Evolutionary conservation across 2,797 vertebrate genomes (phyloP), one percentile per base, ranked within the genome.

Genomic region (Notolepis coatsorum): DNA sequence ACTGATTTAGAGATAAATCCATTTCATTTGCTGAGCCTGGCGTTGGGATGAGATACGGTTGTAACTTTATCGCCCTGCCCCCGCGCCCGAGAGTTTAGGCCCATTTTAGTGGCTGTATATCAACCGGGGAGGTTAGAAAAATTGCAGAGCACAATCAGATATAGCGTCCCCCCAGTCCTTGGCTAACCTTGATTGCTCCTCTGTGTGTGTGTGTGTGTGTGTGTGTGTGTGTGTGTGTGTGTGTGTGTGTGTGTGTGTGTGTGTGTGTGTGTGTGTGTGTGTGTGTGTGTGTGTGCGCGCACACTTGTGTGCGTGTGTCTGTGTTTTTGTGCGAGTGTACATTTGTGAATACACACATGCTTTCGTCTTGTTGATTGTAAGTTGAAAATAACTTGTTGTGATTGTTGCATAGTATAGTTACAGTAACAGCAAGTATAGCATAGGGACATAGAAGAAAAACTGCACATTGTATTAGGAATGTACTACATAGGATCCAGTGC

Each of bases 161-260:
- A 84, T 77, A 79, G 63, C 51, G 24, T n/a, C 35, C 35, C 27
- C 7, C 25, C 50, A 59, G 73, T 80, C 84, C 81, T 82, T 84
- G 77, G 63, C 52, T 70, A 61, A 84, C 84, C 80, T 86, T 84
- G 77, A 74, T 25, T n/a, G n/a, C n/a, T n/a, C n/a, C n/a, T n/a
- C n/a, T 35, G 49, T 51, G 9, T 35, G 18, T 35, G 3, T 50
- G 27, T 7, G 12, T 13, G 5, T 46, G 10, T 59, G 31, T 62
- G n/a, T 12, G 30, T 54, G 45, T 67, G 20, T 50, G 15, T 57
- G 37, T 65, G n/a, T 49, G 43, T 48, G 30, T 51, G 27, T 49
- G 15, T 31, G 24, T 33, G 25, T 51, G 37, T 51, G 35, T 61
- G 27, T 24, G 27, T 39, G 24, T n/a, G 31, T 27, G 18, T 12